Conservation (phyloP, 2,797 vertebrate species). For the Leontocebus nigricollis region DNA sequence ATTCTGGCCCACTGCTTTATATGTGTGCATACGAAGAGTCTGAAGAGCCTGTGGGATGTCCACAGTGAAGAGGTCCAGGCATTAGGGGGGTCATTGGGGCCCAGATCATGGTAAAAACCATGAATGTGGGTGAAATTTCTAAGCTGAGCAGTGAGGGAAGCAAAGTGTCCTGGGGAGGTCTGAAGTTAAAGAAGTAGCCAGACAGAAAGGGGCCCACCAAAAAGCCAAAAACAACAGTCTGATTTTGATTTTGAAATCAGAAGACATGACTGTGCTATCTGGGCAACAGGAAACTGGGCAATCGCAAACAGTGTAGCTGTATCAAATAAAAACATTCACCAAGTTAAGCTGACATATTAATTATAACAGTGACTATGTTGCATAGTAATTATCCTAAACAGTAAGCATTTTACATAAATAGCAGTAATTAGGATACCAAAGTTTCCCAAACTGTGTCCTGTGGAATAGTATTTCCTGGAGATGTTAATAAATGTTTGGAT, state of each 20-base stretch:
- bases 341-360: slow-evolving; percentile 39
- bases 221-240: background rate
- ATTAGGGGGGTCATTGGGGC: background rate
- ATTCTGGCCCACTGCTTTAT: background rate
- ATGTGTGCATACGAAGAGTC: background rate
- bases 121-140: background rate
- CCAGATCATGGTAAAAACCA: background rate
- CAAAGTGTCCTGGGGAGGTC: background rate
- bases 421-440: slow-evolving; percentile 52
- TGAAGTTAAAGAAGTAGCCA: slow-evolving; percentile 27
- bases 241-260: slow-evolving; percentile 25
- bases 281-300: slow-evolving; percentile 16
- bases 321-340: slow-evolving; percentile 2
- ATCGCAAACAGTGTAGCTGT: background rate
- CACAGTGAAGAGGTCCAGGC: background rate
- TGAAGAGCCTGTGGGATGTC: background rate
- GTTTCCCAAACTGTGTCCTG: slow-evolving; percentile 42
- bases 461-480: slow-evolving; percentile 35
- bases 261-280: background rate
- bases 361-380: slow-evolving; percentile 32
- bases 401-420: slow-evolving; percentile 53
- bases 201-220: background rate
- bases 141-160: background rate
- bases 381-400: slow-evolving; percentile 51
- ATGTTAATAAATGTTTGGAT: slow-evolving; percentile 56